phyloP scores from a whole-genome alignment of 2,113 vertebrate genomes.

The Microtus pennsylvanicus region DNA sequence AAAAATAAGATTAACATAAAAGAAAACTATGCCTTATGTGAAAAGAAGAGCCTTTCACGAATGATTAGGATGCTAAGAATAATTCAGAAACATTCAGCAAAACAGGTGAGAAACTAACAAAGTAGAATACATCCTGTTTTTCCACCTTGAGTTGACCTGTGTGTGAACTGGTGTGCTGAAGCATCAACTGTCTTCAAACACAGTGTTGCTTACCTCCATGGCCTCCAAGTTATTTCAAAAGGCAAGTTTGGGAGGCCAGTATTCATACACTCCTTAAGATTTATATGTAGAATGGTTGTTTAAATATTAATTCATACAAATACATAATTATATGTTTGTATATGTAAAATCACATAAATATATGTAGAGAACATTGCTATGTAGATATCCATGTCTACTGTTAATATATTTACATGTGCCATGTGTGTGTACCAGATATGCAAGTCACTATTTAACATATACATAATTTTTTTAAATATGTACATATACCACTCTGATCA shows the following conservation, averaged over 20 bases:
- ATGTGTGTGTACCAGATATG: neutral
- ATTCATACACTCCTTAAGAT: neutral
- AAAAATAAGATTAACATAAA: constrained; percentile 11
- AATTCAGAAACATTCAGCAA: neutral
- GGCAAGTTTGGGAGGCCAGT: neutral
- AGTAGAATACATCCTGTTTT: neutral
- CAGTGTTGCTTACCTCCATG: neutral
- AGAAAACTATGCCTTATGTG: neutral
- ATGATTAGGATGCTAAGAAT: neutral
- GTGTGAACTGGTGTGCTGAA: neutral
- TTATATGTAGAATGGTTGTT: neutral
- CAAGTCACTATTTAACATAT: neutral
- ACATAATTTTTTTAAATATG: neutral
- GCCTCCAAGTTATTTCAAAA: neutral
- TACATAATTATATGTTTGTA: neutral
- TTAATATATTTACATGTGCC: neutral
- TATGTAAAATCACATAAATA: neutral
- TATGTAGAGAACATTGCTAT: neutral
- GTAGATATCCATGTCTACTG: neutral
- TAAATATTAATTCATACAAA: constrained; percentile 19
- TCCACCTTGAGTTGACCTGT: neutral
- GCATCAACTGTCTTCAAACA: neutral
- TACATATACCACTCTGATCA: neutral
- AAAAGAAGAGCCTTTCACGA: neutral
- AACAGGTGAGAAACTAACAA: neutral